These are phyloP conservation scores for Cecropterus lyciades DNA, from an alignment of 1,140 invertebrate species.

Conservation along the genomic window DNA sequence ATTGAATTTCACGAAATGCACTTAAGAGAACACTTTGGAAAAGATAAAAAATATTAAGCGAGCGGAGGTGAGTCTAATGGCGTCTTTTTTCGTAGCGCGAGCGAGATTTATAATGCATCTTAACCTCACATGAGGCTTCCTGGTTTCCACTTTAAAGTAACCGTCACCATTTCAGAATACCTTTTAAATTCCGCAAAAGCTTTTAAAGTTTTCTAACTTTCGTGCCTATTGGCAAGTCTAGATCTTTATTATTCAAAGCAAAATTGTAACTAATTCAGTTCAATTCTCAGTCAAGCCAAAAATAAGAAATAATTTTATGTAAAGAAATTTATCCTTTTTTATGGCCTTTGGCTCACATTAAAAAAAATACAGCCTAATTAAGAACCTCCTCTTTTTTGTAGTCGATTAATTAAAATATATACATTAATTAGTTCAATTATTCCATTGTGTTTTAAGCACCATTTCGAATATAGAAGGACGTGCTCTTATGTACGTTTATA, in stretches of 20 bases:
- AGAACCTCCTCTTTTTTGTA: too few relatives aligned
- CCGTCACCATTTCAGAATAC: slow-evolving; percentile 51
- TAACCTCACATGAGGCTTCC: slow-evolving; percentile 51
- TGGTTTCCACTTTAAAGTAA: slow-evolving; percentile 44
- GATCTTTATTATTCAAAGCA: too few relatives aligned
- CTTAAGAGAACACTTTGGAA: slow-evolving; percentile 37
- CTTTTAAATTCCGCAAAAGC: slow-evolving; percentile 40
- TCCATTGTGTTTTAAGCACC: background rate
- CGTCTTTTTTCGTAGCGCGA: slow-evolving; percentile 47
- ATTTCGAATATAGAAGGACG: too few relatives aligned
- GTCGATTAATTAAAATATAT: too few relatives aligned
- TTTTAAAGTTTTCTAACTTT: slow-evolving; percentile 12
- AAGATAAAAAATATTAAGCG: slow-evolving; percentile 46
- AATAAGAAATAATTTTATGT: too few relatives aligned
- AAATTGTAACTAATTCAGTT: too few relatives aligned
- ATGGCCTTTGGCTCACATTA: too few relatives aligned
- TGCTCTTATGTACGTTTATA: too few relatives aligned
- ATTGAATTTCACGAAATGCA: slow-evolving; percentile 14
- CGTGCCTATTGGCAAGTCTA: slow-evolving; percentile 7
- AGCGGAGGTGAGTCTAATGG: slow-evolving; percentile 46
- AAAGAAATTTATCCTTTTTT: too few relatives aligned
- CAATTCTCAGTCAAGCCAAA: too few relatives aligned
- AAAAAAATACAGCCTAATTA: too few relatives aligned
- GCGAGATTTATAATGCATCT: slow-evolving; percentile 57
- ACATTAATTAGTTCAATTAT: background rate